Conservation (phyloP, 2,113 vertebrate genomes). For the Oenanthe oenanthe region DNA sequence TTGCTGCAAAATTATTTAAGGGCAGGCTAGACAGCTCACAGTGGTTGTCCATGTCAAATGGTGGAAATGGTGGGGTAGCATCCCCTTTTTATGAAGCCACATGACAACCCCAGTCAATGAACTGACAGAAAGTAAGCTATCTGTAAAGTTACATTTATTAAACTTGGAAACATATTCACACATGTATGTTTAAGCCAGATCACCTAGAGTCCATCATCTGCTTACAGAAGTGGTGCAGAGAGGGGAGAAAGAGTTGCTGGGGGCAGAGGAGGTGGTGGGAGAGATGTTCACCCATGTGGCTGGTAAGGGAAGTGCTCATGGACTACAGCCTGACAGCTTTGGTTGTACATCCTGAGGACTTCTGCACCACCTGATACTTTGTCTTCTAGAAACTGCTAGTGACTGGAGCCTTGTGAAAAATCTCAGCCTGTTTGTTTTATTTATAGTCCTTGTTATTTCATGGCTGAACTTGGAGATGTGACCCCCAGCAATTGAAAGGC, state of each 20-base stretch:
- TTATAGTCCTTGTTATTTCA: background rate
- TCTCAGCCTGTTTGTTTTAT: constrained; percentile 1
- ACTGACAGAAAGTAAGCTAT: background rate
- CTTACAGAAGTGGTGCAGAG: background rate
- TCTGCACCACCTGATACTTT: background rate
- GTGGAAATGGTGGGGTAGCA: background rate
- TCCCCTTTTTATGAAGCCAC: background rate
- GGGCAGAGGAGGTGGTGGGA: background rate
- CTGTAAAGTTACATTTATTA: background rate
- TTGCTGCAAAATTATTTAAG: background rate
- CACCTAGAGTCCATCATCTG: background rate
- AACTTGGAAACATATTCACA: background rate
- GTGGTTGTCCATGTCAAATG: background rate
- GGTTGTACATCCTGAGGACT: background rate
- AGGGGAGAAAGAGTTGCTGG: background rate
- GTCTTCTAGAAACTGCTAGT: background rate
- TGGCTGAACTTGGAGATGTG: background rate
- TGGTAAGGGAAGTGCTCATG: background rate
- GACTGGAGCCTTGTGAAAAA: background rate
- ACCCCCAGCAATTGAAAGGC: background rate
- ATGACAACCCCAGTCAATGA: background rate
- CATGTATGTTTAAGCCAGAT: background rate
- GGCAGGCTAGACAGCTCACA: background rate
- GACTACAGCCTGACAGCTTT: background rate
- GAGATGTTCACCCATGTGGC: fast-evolving